These are phyloP conservation scores for Vulpes vulpes DNA, from an alignment of 2,113 vertebrate genomes.

Conservation along the genomic window DNA sequence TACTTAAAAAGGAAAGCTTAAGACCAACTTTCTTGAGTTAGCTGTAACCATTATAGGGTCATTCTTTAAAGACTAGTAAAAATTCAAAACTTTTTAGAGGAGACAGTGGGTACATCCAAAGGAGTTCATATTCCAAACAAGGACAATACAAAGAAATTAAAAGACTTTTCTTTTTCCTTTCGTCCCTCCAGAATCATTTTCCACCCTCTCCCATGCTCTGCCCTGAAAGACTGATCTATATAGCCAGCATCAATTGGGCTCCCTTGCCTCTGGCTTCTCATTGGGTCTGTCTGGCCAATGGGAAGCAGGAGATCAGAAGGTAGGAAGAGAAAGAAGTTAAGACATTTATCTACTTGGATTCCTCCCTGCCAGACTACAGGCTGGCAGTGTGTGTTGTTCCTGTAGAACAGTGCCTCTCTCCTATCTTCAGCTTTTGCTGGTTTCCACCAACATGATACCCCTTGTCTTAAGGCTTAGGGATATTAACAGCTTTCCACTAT, in stretches of 20 bases:
- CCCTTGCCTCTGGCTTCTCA: not conserved
- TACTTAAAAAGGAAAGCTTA: slow-evolving; percentile 47
- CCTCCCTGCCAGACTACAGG: not conserved
- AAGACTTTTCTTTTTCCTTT: not conserved
- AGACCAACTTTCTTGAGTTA: not conserved
- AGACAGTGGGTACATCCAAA: not conserved
- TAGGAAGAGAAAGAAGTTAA: not conserved
- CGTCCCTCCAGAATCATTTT: not conserved
- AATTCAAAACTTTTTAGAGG: not conserved
- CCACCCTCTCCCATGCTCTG: not conserved
- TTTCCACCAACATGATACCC: not conserved
- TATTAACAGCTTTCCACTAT: not conserved
- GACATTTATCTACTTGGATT: not conserved
- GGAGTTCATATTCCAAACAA: not conserved
- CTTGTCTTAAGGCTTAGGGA: not conserved
- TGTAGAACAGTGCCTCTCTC: not conserved
- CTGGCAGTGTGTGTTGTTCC: not conserved
- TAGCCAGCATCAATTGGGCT: not conserved
- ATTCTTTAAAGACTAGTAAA: slow-evolving; percentile 38
- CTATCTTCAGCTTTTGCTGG: not conserved
- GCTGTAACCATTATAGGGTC: not conserved
- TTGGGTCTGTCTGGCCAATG: not conserved
- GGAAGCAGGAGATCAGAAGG: not conserved
- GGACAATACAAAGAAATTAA: not conserved
- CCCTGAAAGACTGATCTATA: not conserved